Percentiles rank a stretch among this genome's conserved stretches.
phyloP scores from a whole-genome alignment of 2,797 vertebrate genomes.

The Poliocrania exsul region DNA sequence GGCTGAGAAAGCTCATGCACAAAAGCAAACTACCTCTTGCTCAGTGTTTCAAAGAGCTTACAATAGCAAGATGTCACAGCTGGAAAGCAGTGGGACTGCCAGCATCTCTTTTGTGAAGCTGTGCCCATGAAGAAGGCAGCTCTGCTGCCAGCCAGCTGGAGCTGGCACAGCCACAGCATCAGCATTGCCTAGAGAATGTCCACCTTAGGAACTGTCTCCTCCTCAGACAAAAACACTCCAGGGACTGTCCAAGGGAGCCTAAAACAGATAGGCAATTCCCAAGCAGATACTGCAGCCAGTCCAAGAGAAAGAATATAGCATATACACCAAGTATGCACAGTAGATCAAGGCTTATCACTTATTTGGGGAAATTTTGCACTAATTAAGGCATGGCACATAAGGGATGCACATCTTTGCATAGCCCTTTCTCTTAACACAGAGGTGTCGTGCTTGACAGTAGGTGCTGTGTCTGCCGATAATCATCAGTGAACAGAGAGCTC shows the following conservation, averaged over 20 bases:
- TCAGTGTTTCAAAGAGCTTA: neutral
- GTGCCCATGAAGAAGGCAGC: neutral
- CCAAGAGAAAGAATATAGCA: neutral
- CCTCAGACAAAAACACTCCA: neutral
- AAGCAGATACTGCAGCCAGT: neutral
- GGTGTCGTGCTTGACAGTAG: fast-evolving
- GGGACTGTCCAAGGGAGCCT: neutral
- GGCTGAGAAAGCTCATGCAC: neutral
- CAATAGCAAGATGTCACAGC: neutral
- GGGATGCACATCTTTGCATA: neutral
- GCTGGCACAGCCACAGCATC: neutral
- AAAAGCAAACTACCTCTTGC: neutral
- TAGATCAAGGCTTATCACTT: neutral
- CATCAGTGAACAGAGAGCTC: neutral
- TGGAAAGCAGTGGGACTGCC: neutral
- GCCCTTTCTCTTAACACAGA: neutral
- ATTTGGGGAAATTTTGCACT: neutral
- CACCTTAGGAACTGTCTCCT: neutral
- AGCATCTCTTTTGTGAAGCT: neutral
- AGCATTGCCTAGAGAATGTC: neutral
- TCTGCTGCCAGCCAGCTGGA: neutral
- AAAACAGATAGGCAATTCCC: neutral
- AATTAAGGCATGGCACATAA: neutral
- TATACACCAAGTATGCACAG: neutral
- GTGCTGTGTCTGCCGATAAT: neutral